Conservation (phyloP, 2,888 invertebrate genomes). For the Alitta virens region DNA sequence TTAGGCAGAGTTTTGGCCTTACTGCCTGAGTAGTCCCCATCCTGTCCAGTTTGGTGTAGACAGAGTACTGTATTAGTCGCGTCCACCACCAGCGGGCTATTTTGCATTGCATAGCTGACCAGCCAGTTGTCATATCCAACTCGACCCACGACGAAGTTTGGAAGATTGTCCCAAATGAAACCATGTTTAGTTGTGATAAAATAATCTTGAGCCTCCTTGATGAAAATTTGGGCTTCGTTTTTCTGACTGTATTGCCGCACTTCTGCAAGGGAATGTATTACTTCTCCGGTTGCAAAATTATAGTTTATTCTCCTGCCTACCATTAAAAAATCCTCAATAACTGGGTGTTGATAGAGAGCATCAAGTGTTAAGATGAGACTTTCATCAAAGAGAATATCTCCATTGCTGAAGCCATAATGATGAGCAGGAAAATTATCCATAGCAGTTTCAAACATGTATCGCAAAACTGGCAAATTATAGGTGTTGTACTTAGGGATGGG, state of each 20-base stretch:
- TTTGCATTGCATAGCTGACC: constrained; percentile 28
- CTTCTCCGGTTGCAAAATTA: not conserved
- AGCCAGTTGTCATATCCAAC: constrained; percentile 47
- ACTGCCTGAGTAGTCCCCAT: constrained; percentile 37
- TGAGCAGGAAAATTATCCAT: constrained; percentile 32
- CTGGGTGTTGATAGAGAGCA: not conserved
- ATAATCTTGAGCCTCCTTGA: constrained; percentile 39
- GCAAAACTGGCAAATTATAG: constrained; percentile 34
- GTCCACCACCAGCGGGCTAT: constrained; percentile 39
- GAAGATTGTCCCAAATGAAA: constrained; percentile 41
- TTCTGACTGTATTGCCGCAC: constrained; percentile 3
- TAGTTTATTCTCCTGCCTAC: constrained; percentile 15
- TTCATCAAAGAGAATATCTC: constrained; percentile 41
- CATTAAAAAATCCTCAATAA: not conserved
- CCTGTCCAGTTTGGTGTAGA: constrained; percentile 43
- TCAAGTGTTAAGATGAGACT: constrained; percentile 12
- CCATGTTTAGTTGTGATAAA: constrained; percentile 37
- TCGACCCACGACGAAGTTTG: constrained; percentile 44
- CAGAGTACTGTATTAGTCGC: constrained; percentile 37
- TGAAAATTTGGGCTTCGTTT: constrained; percentile 30
- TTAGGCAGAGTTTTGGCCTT: constrained; percentile 2
- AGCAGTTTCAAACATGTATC: constrained; percentile 40
- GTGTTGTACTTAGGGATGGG: constrained; percentile 9
- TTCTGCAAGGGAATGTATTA: not conserved
- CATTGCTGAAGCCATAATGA: constrained; percentile 42